Evolutionary conservation across 2,888 invertebrate genomes (phyloP).

Genomic region (Apodemia zela): DNA sequence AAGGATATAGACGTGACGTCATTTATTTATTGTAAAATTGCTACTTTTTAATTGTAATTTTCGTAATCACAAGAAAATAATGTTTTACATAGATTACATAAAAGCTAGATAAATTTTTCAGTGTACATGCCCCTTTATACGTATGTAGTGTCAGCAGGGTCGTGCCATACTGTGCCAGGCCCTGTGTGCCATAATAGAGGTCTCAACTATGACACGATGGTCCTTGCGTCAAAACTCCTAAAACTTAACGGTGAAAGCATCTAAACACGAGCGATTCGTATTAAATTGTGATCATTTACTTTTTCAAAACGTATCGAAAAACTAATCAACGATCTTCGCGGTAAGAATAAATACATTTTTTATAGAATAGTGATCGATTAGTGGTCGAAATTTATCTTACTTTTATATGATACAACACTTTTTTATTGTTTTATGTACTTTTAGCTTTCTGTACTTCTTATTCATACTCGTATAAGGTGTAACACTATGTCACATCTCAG

Average conservation of each 20-base stretch:
- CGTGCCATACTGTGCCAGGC: slow-evolving; percentile 75
- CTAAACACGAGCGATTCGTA: slow-evolving; percentile 39
- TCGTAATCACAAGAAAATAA: background rate
- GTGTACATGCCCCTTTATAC: slow-evolving; percentile 56
- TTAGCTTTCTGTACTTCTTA: no score
- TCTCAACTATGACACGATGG: slow-evolving; percentile 69
- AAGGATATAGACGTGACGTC: no score
- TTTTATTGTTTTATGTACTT: slow-evolving; percentile 15
- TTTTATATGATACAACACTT: no score
- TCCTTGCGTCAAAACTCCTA: slow-evolving; percentile 71
- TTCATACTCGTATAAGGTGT: no score
- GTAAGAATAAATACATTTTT: slow-evolving; percentile 24
- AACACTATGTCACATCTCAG: no score
- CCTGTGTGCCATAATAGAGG: slow-evolving; percentile 58
- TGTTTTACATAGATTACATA: background rate
- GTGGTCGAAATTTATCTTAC: background rate
- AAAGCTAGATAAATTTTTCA: slow-evolving; percentile 22
- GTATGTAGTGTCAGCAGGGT: slow-evolving; percentile 62
- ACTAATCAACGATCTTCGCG: slow-evolving; percentile 41
- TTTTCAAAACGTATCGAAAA: slow-evolving; percentile 50
- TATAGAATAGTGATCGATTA: background rate
- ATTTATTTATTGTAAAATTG: no score
- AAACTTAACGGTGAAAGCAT: slow-evolving; percentile 56
- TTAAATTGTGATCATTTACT: slow-evolving; percentile 34
- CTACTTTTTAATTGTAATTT: no score